phyloP scores from a whole-genome alignment of 1,140 invertebrate species.

The Caerostris darwini region DNA sequence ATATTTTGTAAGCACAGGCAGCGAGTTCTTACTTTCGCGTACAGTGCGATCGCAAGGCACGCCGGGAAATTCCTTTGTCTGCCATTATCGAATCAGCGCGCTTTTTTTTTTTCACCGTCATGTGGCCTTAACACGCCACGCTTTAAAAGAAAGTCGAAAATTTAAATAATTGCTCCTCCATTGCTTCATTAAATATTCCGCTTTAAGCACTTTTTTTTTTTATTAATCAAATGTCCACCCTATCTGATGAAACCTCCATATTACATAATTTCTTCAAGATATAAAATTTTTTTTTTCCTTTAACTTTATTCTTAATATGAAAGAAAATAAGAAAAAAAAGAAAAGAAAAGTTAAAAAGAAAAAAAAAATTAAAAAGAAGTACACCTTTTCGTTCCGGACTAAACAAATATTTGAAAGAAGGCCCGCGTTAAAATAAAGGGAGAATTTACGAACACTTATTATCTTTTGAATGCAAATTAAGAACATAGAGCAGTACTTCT shows the following conservation, averaged over 20 bases:
- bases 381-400: not conserved
- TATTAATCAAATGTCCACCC: constrained; percentile 47
- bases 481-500: constrained; percentile 32
- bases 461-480: constrained; percentile 72
- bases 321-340: not conserved
- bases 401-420: constrained; percentile 26
- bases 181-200: constrained; percentile 50
- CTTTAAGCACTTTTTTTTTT: constrained; percentile 7
- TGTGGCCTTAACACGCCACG: not conserved
- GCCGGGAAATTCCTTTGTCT: too few species aligned
- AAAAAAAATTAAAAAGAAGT: not conserved
- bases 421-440: constrained; percentile 29
- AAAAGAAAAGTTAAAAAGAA: not conserved
- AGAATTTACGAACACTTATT: constrained; percentile 67
- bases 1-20: too few species aligned
- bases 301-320: not conserved
- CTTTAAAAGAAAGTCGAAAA: constrained; percentile 10
- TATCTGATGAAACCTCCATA: constrained; percentile 11
- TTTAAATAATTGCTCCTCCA: constrained; percentile 29
- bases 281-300: not conserved
- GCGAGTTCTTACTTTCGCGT: too few species aligned
- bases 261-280: not conserved
- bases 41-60: too few species aligned
- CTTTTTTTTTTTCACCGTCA: too few species aligned
- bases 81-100: too few species aligned